Evolutionary conservation across 2,113 vertebrate genomes (phyloP), one percentile per base, ranked within the genome.

Genomic region (Xiphorhynchus elegans): DNA sequence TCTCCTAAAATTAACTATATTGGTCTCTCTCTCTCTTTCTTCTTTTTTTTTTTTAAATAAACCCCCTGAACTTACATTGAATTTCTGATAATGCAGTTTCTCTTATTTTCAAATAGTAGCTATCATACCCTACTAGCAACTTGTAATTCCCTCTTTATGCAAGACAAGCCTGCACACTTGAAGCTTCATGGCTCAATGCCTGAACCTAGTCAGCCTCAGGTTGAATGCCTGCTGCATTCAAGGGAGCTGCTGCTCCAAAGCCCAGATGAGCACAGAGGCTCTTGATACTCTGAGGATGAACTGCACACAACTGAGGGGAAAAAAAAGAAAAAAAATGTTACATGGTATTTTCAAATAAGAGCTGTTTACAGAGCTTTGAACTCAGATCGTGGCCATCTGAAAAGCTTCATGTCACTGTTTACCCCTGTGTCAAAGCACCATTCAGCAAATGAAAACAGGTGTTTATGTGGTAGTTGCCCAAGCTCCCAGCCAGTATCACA

Each of bases 1-100:
- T 81, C 60, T 94, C 52, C 29, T 80, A 56, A 83, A 95, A 94
- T 89, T 92, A 94, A 93, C 56, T 60, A 82, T 50, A n/a, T 47
- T 74, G 23, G 29, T 55, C 12, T 75, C 11, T 5, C 46, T 20
- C 44, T 46, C 1, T 7, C 11, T 49, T 17, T 16, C 24, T 21
- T 23, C 37, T 59, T 56, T 42, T 81, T 44, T 46, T 70, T 50
- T 6, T 40, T 62, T 40, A 53, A 52, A 13, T 40, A 40, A 40
- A 40, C 9, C 40, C 40, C 40, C 20, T 21, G 10, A 53, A 39
- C 15, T 21, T 52, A 87, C 72, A 93, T 69, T 88, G 31, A 86
- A 92, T 94, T 93, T 90, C n/a, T 86, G 5, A 63, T 77, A 80
- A 74, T 70, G 35, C 10, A 64, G 55, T 96, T 89, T 80, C 20